These are phyloP conservation scores for Alectura lathami DNA, from an alignment of 2,113 vertebrate genomes.

Conservation along the genomic window DNA sequence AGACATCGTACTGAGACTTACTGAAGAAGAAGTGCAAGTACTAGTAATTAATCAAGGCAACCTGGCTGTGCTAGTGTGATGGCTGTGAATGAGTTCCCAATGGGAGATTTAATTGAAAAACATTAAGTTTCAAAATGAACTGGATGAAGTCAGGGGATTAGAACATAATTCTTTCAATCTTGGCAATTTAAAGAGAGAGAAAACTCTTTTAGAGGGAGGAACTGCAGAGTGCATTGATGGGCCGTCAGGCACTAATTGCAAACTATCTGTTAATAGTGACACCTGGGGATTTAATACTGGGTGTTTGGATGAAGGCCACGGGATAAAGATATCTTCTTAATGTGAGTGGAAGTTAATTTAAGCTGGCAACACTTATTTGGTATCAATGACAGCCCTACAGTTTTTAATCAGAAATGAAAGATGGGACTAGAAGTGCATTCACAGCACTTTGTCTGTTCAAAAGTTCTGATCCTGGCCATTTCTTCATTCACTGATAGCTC, in stretches of 20 bases:
- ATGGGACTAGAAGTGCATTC: background rate
- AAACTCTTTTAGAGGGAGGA: conserved; percentile 41
- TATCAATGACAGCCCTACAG: background rate
- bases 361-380: background rate
- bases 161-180: conserved; percentile 72
- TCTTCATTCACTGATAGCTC: background rate
- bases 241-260: conserved; percentile 51
- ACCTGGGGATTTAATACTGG: background rate
- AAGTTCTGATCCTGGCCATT: background rate
- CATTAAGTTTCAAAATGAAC: conserved; percentile 71
- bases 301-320: background rate
- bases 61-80: background rate
- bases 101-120: conserved; percentile 74
- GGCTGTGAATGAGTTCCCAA: conserved; percentile 57
- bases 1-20: conserved; percentile 28
- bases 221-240: conserved; percentile 39
- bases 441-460: background rate
- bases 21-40: conserved; percentile 47
- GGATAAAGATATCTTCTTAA: conserved; percentile 19
- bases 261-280: conserved; percentile 6
- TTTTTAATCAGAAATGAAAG: background rate
- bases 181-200: conserved; percentile 62
- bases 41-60: conserved; percentile 68
- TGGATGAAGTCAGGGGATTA: conserved; percentile 70
- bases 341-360: background rate